Conservation (phyloP, 2,797 vertebrate genomes). For the Nyctalus aviator region DNA sequence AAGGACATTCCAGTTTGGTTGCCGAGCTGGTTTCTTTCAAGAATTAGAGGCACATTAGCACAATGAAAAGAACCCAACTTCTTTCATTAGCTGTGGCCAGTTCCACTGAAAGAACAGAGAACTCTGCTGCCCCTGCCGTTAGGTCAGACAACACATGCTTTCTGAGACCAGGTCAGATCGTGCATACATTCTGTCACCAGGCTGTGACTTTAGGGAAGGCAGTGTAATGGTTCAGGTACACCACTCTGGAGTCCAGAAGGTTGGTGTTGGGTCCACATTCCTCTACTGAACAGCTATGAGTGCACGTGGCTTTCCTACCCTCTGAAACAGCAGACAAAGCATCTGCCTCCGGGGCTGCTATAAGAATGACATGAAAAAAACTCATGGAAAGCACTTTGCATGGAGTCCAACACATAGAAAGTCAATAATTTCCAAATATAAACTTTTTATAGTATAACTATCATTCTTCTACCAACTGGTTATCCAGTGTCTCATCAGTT, state of each 20-base stretch:
- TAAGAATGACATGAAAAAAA: neutral
- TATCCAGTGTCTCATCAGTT: neutral
- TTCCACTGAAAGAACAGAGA: neutral
- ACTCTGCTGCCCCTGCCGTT: neutral
- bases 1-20: constrained; percentile 14
- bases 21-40: constrained; percentile 20
- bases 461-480: neutral
- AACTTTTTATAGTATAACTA: neutral
- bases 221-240: no score
- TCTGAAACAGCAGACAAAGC: neutral
- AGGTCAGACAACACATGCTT: neutral
- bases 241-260: neutral
- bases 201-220: neutral
- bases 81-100: neutral
- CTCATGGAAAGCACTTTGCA: neutral
- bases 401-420: neutral
- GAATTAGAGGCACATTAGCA: neutral
- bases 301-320: neutral
- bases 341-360: neutral
- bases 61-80: constrained; percentile 10
- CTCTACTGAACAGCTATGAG: neutral
- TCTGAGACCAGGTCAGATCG: neutral
- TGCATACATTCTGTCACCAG: neutral
- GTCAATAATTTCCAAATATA: neutral
- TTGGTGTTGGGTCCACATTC: neutral